Conservation (phyloP, 2,888 invertebrate species). For the Leucophora obtusa region DNA sequence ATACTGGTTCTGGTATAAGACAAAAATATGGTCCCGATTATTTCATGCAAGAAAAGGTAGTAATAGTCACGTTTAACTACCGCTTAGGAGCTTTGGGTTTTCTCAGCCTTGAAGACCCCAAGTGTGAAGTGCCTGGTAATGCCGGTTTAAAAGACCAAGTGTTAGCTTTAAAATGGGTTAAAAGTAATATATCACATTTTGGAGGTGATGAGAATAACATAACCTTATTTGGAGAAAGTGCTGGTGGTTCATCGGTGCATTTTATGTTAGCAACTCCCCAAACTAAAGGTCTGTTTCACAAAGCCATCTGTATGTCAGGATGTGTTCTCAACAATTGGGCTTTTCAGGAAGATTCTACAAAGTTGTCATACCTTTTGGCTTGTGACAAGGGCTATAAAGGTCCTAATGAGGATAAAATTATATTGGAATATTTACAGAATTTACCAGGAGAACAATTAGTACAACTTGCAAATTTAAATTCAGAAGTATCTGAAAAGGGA, state of each 20-base stretch:
- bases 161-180: constrained; percentile 79
- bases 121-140: constrained; percentile 79
- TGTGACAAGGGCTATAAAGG: constrained; percentile 72
- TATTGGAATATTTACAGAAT: constrained; percentile 72
- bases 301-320: constrained; percentile 75
- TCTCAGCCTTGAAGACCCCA: constrained; percentile 76
- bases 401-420: constrained; percentile 69
- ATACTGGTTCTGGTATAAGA: constrained; percentile 72
- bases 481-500: constrained; percentile 68
- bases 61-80: constrained; percentile 78
- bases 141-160: constrained; percentile 80
- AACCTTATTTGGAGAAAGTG: constrained; percentile 80
- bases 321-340: constrained; percentile 73
- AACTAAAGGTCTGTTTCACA: constrained; percentile 76
- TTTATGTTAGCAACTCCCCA: constrained; percentile 79
- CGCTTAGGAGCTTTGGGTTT: constrained; percentile 78
- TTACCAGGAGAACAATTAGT: constrained; percentile 69
- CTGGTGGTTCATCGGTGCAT: constrained; percentile 79
- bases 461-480: constrained; percentile 71
- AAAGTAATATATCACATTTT: constrained; percentile 78
- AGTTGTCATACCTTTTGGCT: constrained; percentile 71
- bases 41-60: constrained; percentile 76
- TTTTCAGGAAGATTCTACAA: constrained; percentile 62
- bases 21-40: constrained; percentile 75
- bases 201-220: constrained; percentile 80